Base-by-base conservation (phyloP, 2,113 vertebrate species). In the Cacatua alba region DNA sequence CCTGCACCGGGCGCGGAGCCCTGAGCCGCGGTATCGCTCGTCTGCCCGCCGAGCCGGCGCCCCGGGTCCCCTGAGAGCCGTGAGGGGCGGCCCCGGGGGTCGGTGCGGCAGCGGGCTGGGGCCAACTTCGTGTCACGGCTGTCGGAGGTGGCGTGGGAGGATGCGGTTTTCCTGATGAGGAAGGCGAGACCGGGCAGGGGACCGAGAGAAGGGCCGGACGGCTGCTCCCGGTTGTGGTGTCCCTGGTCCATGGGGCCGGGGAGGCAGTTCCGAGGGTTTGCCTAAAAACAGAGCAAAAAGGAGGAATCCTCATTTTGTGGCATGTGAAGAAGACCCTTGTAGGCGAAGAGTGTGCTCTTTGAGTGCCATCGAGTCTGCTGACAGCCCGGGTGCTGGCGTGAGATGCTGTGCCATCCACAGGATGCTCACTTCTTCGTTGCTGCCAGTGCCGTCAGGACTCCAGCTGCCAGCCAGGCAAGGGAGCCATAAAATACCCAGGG, bases 401-500 rank as follows among this genome's bases (percentile, higher is more conserved):
- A 77, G 67, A 0, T 29, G 57, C 6, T 2, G 12, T 31, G 85
- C 29, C 2, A 2, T 35, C 33, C 49, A 1, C 39, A 3, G 79
- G 17, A 1, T 16, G 67, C 6, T 2, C 4, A 1, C 79, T 60
- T 37, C 48, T 46, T 7, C 6, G 29, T 63, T 2, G 46, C 51
- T 41, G 26, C 4, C 20, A 15, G 35, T 17, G 44, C 67, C 0
- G 1, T 39, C 44, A 0, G 7, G 39, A 11, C 8, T 39, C 33
- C 8, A 11, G 52, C 37, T 35, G 77, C 72, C 41, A 35, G 82
- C 59, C 37, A 23, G 4, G 43, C 12, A 1, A 29, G 11, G 31
- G 25, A 65, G 85, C 75, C 7, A 0, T 8, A 17, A 8, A 19
- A 7, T 20, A 7, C 17, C n/a, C 6, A 0, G 51, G 7, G 3